Evolutionary conservation across 2,888 invertebrate species (phyloP), one percentile per base, ranked within the genome.

Genomic region (Pollenia angustigena): DNA sequence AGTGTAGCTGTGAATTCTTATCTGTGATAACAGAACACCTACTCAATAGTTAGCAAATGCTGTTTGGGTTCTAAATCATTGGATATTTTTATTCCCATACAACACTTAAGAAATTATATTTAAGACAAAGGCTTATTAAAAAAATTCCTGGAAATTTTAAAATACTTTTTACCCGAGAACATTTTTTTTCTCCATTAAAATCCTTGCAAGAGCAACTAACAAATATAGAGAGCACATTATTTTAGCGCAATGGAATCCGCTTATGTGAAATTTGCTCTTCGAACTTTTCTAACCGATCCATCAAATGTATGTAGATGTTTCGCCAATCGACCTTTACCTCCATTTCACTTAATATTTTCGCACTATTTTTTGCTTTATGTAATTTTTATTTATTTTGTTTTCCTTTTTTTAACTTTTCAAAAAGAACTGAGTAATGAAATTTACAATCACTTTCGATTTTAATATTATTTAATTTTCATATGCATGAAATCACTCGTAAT

Each of bases 401-500:
- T 78, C 32, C 23, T 66, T 72, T 54, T 52, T 18, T 42, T 9
- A 12, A 46, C 16, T 52, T 56, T 18, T 76, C 68, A 40, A 66
- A 72, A 40, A 72, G 18, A 74, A 72, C 23, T 78, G 76, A 48
- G 62, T 72, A 81, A 52, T 66, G 4, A 72, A 68, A 62, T 50
- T 81, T 78, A 78, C 14, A 60, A 78, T 66, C 74, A 87, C 87
- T 84, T 87, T 84, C 85, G 81, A 74, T 85, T 81, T 87, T 16
- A 56, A 48, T 68, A 50, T 40, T 54, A 18, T 74, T 48, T 60
- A 74, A 60, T 79, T 58, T 83, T 79, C 58, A 68, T 84, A 74
- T 68, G 79, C 66, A 80, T 79, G 79, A 79, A 68, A 44, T 60
- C 32, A 66, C 44, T 74, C 14, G 18, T 52, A 46, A 68, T 69